These are phyloP conservation scores for Amblyjoppa proteus DNA, from an alignment of 2,888 invertebrate genomes.

Conservation along the genomic window DNA sequence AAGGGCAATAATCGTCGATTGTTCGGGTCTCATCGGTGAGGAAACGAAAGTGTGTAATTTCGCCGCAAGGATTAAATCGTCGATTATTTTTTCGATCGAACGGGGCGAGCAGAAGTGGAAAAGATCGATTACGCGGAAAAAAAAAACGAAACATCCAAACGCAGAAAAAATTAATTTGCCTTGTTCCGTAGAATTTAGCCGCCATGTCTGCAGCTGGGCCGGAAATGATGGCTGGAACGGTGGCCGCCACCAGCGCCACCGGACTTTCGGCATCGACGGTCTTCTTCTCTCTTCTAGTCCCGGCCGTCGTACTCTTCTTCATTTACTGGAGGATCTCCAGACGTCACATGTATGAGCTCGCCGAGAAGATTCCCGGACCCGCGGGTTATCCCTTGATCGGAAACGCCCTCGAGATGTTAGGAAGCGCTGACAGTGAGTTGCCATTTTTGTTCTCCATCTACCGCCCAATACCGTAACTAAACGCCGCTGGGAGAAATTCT, in stretches of 20 bases:
- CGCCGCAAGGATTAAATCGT: slow-evolving; percentile 7
- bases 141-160: not conserved
- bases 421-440: slow-evolving; percentile 89
- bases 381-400: slow-evolving; percentile 90
- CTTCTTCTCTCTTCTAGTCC: slow-evolving; percentile 91
- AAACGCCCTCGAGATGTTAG: slow-evolving; percentile 91
- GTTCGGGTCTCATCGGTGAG: not conserved
- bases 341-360: slow-evolving; percentile 90
- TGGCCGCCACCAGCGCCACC: slow-evolving; percentile 81
- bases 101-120: not conserved
- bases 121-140: not conserved
- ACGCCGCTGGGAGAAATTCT: not conserved
- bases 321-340: slow-evolving; percentile 92
- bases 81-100: not conserved
- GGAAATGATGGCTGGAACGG: slow-evolving; percentile 81
- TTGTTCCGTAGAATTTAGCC: slow-evolving; percentile 45
- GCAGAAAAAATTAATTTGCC: not conserved
- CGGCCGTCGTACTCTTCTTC: slow-evolving; percentile 90
- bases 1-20: not conserved
- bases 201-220: slow-evolving; percentile 82
- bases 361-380: slow-evolving; percentile 91
- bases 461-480: not conserved
- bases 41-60: not conserved
- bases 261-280: slow-evolving; percentile 89
- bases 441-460: slow-evolving; percentile 1